Base-by-base conservation (phyloP, 2,797 vertebrate genomes). In the Calcarius lapponicus region DNA sequence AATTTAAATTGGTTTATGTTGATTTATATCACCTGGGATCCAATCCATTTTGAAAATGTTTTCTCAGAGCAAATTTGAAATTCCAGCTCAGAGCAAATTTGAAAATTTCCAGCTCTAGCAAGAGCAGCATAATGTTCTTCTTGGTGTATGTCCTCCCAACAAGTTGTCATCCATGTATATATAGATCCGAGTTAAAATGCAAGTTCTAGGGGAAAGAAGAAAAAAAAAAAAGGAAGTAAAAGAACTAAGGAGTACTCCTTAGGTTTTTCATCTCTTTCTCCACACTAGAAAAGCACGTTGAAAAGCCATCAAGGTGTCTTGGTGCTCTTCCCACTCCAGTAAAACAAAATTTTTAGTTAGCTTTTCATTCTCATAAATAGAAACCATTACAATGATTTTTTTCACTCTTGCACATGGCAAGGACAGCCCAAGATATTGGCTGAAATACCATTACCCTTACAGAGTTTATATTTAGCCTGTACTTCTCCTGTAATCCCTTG, bases 181-280 rank as follows among this genome's bases (percentile, higher is more conserved):
- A n/a, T 71, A 62, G 7, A 76, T 34, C 2, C 7, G 70, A 80
- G 25, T 12, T n/a, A 66, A 89, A 93, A 80, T 32, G 48, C 14
- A 51, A 86, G 5, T 21, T 51, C 17, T 19, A 78, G 7, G 26
- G 25, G 25, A 11, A 38, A 9, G 2, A 57, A 34, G 14, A 5
- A 7, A 6, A n/a, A 21, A 25, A 11, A 0, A 13, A 5, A 20
- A 29, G 8, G 1, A 74, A 51, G 16, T 3, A 22, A 61, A 81
- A 34, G 4, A 72, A 32, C 8, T 32, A 50, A 17, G 7, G 36
- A 70, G 7, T 13, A 42, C 5, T 24, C 9, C 13, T 65, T 31
- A 34, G 6, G 17, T 62, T 85, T 88, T 47, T 3, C 0, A 8
- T 61, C 14, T 34, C 5, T 10, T 78, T 86, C 29, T 38, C 19